These are phyloP conservation scores for Maniola hyperantus DNA, from an alignment of 2,888 invertebrate genomes.

Conservation along the genomic window DNA sequence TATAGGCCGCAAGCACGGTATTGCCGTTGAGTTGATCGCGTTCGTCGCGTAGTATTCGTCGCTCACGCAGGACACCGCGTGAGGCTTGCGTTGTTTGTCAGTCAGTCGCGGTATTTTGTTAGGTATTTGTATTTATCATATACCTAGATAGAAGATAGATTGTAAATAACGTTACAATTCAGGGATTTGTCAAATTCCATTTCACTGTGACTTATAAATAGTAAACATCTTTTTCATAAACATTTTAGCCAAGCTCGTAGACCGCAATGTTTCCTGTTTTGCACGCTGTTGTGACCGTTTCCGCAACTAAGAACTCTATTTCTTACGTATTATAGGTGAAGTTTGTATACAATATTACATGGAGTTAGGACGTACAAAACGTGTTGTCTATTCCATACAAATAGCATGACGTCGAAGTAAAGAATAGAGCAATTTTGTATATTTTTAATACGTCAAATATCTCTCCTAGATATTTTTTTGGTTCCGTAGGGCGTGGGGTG, in stretches of 20 bases:
- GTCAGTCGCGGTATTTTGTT: too few species aligned
- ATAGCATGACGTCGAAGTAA: slow-evolving; percentile 31
- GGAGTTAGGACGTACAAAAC: slow-evolving; percentile 5
- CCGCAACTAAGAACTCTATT: slow-evolving; percentile 25
- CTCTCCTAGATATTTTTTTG: too few species aligned
- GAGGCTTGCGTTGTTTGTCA: too few species aligned
- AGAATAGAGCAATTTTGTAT: slow-evolving; percentile 30
- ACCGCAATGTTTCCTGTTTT: slow-evolving; percentile 20
- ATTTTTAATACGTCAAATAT: slow-evolving; percentile 1
- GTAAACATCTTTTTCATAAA: slow-evolving; percentile 23
- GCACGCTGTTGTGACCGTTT: slow-evolving; percentile 10
- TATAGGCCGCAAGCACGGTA: too few species aligned
- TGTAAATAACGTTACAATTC: slow-evolving; percentile 10
- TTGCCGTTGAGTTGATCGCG: too few species aligned
- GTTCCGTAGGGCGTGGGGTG: too few species aligned
- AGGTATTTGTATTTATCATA: too few species aligned
- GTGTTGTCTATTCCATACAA: slow-evolving; percentile 29
- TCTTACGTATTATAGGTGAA: slow-evolving; percentile 19
- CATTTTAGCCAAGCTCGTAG: slow-evolving; percentile 20
- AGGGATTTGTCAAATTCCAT: slow-evolving; percentile 17
- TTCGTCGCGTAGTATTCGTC: too few species aligned
- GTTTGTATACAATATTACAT: slow-evolving; percentile 21
- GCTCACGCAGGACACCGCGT: too few species aligned
- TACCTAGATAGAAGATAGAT: not conserved
- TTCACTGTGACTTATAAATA: slow-evolving; percentile 16